Base-by-base conservation (phyloP, 2,113 vertebrate species). In the Podiceps cristatus region DNA sequence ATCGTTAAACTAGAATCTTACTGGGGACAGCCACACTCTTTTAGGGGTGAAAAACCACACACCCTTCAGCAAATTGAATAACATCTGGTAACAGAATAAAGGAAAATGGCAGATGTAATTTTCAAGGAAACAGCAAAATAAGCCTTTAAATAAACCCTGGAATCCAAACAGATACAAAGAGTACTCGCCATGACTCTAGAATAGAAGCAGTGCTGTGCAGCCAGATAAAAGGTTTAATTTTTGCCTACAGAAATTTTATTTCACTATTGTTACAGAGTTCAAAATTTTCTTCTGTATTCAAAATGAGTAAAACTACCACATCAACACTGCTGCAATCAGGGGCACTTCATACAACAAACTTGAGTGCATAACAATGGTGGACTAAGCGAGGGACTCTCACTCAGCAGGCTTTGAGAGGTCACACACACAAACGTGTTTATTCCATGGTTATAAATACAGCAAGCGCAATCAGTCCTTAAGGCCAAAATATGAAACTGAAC, bases 301-400 rank as follows among this genome's bases (percentile, higher is more conserved):
- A 62, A 69, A 47, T 22, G 7, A 75, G 55, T 18, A 72, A 72
- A 67, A 9, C 13, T 56, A 78, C 29, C 20, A 50, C 37, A 56
- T 59, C 52, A 68, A 78, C 13, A 6, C 14, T 37, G 25, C 18
- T 66, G 62, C 62, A 82, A 86, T 58, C 28, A 64, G 42, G 25
- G 40, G 23, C 42, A 29, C 31, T 75, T 60, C 56, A 50, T 71
- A 85, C 28, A 74, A 49, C 25, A 64, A 31, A 64, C 37, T 2
- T 2, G 18, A 42, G 42, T 0, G 0, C 18, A 0, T 19, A 37
- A 55, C 13, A 49, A 5, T 0, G 13, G 47, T 19, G 42, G 62
- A 37, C 40, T 40, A 55, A 50, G 53, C 4, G 50, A 75, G 24
- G 44, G 27, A 40, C 35, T 60, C n/a, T 18, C 19, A 37, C 18